A percentile compares a stretch with the other conserved stretches of the same genome.
These are phyloP conservation scores for Busarellus nigricollis DNA, from an alignment of 2,797 vertebrate genomes.

Conservation along the genomic window DNA sequence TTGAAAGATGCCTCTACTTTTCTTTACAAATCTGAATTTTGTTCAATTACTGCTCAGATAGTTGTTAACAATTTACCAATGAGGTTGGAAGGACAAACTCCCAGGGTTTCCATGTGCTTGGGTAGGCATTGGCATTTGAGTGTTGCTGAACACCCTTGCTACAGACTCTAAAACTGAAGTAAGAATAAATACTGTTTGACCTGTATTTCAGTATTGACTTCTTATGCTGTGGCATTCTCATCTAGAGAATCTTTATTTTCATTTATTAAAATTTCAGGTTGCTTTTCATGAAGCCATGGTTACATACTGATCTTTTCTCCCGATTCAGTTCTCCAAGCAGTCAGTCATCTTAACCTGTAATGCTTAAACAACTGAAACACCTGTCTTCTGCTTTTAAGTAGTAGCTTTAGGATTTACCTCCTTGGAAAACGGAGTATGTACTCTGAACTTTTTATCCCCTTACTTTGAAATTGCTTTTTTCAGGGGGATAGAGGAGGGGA, in stretches of 20 bases:
- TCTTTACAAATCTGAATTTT: conserved; percentile 29
- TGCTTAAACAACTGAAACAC: neutral
- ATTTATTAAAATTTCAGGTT: neutral
- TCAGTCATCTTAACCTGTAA: neutral
- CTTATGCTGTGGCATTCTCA: neutral
- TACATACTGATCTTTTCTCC: neutral
- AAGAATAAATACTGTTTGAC: conserved; percentile 57
- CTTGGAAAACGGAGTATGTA: neutral
- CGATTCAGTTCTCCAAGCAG: neutral
- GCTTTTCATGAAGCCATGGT: neutral
- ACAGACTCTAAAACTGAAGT: conserved; percentile 13
- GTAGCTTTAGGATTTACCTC: neutral
- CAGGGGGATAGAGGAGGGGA: neutral
- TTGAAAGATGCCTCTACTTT: neutral
- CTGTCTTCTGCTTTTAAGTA: neutral
- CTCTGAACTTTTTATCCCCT: neutral
- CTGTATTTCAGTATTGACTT: neutral
- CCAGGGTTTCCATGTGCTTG: neutral
- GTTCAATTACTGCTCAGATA: conserved; percentile 20
- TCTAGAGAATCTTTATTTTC: neutral
- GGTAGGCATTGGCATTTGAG: neutral
- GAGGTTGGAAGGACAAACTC: neutral
- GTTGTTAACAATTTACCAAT: neutral
- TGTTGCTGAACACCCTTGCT: conserved; percentile 36
- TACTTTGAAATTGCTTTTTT: neutral